Base-by-base conservation (phyloP, 2,113 vertebrate genomes). In the Lipotes vexillifer region DNA sequence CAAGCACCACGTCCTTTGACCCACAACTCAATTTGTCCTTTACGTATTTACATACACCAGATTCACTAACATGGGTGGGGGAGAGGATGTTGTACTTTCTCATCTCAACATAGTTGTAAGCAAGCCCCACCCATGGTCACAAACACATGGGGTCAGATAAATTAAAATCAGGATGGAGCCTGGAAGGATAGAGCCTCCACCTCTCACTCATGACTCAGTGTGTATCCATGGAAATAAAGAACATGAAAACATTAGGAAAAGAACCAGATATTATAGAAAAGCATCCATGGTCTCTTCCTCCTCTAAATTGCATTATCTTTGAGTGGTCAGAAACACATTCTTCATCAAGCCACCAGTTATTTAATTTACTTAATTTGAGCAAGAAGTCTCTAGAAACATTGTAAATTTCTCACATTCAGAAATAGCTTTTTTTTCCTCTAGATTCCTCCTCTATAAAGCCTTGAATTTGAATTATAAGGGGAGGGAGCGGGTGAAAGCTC, bases 51-150 rank as follows among this genome's bases (percentile, higher is more conserved):
- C 11, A 9, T 38, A 36, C 1, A 38, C 3, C 3, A 59, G 20
- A 15, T 66, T 55, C 69, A 61, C 2, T 25, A 68, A 49, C 4
- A 3, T 52, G 0, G 46, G 0, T n/a, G 12, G 12, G 31, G 4
- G 1, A 6, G 6, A 1, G 1, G 33, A 1, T 52, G 4, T 20
- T 82, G 10, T 46, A 88, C 4, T 59, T 66, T 46, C 25, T 2
- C 5, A 33, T 61, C 38, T 83, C 38, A 87, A 8, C 4, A 65
- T 33, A 36, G 2, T 33, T 49, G n/a, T 63, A 44, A 83, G 13
- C 20, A 87, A 77, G 12, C 1, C 29, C 10, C 25, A 65, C 23
- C 17, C 0, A 0, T 84, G 14, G 18, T 72, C 59, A 75, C 14
- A 96, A 88, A 75, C 0, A 38, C 36, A 41, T 55, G 3, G 77